Evolutionary conservation across 2,113 vertebrate species (phyloP).

Genomic region (Thalassoma bifasciatum): DNA sequence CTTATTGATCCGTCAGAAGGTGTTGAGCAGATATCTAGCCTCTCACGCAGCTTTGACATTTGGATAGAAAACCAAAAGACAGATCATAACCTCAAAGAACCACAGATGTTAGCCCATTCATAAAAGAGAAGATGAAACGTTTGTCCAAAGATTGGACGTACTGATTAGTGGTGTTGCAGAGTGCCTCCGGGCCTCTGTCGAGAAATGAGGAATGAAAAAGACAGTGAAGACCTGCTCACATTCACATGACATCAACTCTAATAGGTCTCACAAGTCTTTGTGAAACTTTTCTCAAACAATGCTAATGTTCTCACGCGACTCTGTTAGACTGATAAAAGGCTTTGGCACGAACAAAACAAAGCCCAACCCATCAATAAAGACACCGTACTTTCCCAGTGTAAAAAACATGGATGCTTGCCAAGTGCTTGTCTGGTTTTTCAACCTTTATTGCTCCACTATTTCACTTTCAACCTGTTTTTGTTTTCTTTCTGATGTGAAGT

Average conservation of each 20-base stretch:
- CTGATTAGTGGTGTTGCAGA: slow-evolving; percentile 41
- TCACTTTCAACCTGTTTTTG: accelerated
- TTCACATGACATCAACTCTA: accelerated
- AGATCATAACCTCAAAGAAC: not conserved
- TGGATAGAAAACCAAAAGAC: not conserved
- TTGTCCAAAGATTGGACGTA: slow-evolving; percentile 5
- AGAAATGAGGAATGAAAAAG: not conserved
- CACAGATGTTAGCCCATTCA: accelerated
- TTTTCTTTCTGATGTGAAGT: not conserved
- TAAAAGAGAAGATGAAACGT: not conserved
- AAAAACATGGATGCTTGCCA: not conserved
- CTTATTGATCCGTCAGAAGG: not conserved
- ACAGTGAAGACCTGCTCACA: not conserved
- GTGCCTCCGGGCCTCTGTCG: slow-evolving; percentile 19
- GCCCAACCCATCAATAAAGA: not conserved
- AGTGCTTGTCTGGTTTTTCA: not conserved
- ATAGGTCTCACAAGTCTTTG: accelerated
- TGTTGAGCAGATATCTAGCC: not conserved
- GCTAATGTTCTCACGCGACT: not conserved
- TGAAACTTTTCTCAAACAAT: not conserved
- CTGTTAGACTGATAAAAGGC: no score
- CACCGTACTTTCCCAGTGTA: not conserved
- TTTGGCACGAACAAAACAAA: accelerated
- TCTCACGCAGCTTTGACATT: not conserved
- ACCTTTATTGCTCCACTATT: not conserved